Base-by-base conservation (phyloP, 2,113 vertebrate species). In the Neogobius melanostomus region DNA sequence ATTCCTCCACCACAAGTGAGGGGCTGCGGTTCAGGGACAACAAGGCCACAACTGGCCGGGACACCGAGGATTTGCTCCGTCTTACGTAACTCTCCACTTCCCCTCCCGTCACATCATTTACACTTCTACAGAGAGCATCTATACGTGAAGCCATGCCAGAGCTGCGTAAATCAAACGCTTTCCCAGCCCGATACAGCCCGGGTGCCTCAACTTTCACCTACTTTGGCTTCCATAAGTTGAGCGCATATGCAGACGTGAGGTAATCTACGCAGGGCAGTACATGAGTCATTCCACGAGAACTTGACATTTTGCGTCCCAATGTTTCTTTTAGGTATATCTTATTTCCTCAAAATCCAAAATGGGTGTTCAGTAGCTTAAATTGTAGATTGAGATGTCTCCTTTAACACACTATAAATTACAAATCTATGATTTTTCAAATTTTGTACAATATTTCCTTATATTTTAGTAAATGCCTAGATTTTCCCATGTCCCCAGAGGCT, bases 1-100 rank as follows among this genome's bases (percentile, higher is more conserved):
- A 87, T 83, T 86, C 62, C 79, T 76, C 74, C 84, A 84, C 84
- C 85, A 74, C 77, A 87, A 90, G 67, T 67, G 74, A 84, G 21
- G 65, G 43, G 59, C 56, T 83, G 82, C 56, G 77, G 82, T 80
- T 80, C 73, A 8, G 5, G 73, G 70, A 64, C 79, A 76, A 86
- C 73, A 84, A 69, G 75, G 86, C 84, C 82, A 52, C 82, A 78
- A 82, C 79, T 10, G 52, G 49, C 68, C 77, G 75, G 81, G 82
- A 84, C 86, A 82, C 77, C 74, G 80, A 54, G 16, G 21, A 76
- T 87, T 88, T 83, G 63, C 63, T 83, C 74, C 69, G 2, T 45
- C 59, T 86, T 85, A 84, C 61, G 79, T 77, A 86, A 87, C 71
- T 15, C 0, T 1, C 42, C 8, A 87, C 71, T 14, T 0, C 2